A percentile compares a stretch with the other conserved stretches of the same genome.
Conservation (phyloP, 2,888 invertebrate species). For the Meganola albula region DNA sequence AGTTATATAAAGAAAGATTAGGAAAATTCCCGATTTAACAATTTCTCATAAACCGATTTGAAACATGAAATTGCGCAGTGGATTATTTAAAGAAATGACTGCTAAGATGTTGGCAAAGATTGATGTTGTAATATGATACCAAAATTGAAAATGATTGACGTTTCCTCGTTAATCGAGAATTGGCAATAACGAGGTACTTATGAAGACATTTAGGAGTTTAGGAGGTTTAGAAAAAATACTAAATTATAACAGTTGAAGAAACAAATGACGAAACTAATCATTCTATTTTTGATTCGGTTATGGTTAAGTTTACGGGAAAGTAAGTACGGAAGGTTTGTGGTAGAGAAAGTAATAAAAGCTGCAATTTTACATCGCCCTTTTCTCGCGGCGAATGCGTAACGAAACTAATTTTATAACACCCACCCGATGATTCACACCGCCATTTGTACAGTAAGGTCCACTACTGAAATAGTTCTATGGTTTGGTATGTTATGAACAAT, state of each 20-base stretch:
- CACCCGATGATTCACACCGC: conserved; percentile 49
- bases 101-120: conserved; percentile 13
- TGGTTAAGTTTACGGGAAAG: too few species aligned
- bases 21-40: too few species aligned
- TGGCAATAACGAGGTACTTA: too few species aligned
- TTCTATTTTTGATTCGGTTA: conserved; percentile 10
- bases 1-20: too few species aligned
- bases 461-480: conserved; percentile 42
- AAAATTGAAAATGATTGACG: conserved; percentile 10
- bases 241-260: conserved; percentile 6
- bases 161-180: conserved; percentile 25
- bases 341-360: conserved; percentile 31
- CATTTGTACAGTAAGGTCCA: conserved; percentile 53
- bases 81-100: conserved; percentile 17
- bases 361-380: conserved; percentile 22
- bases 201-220: too few species aligned
- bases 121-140: conserved; percentile 22
- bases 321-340: too few species aligned
- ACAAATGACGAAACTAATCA: conserved; percentile 4
- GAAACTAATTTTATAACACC: conserved; percentile 52
- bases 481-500: conserved; percentile 48
- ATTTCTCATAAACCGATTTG: not conserved
- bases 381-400: conserved; percentile 32
- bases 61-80: conserved; percentile 5
- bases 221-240: too few species aligned